Base-by-base conservation (phyloP, 2,888 invertebrate genomes). In the Cetonia aurata region DNA sequence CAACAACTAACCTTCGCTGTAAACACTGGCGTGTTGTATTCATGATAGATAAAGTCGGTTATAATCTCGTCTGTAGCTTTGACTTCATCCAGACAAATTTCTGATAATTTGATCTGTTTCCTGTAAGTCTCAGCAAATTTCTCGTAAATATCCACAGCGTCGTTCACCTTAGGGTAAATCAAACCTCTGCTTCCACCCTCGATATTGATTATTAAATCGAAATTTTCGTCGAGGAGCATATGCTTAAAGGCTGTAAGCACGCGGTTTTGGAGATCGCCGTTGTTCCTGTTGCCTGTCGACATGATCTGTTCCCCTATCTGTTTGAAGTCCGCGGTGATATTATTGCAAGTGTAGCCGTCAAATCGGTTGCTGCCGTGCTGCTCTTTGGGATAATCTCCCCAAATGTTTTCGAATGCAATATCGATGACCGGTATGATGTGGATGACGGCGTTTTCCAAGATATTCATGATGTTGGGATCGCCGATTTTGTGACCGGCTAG, bases 1-100 rank as follows among this genome's bases (percentile, higher is more conserved):
- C 96, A 96, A 79, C 96, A 96, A 67, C 91, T 91, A 31, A 96
- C 82, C 15, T 93, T 92, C 3, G 91, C 87, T 0, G 92, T 90
- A 59, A 93, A 86, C 80, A 93, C 86, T 0, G 93, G 91, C 0
- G 89, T 86, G 65, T 89, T 86, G 76, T 88, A 92, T 77, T 89
- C 86, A 33, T 89, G 88, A 73, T 88, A 89, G 13, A 94, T 80
- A 66, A 87, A 83, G 81, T 88, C 90, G 4, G 89, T 88, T 74
- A 90, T 78, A 42, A 88, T 85, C 0, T 87, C 87, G 65, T 88
- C 87, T 57, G 76, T 83, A 74, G 15, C 77, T 66, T 12, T 79
- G 70, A 56, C 77, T 74, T 72, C 86, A 84, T n/a, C 80, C 69
- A 69, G 85, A 85, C 77, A 84, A 55, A 71, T 59, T 10, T 67